phyloP scores from a whole-genome alignment of 1,140 invertebrate species.

The Asobara japonica region DNA sequence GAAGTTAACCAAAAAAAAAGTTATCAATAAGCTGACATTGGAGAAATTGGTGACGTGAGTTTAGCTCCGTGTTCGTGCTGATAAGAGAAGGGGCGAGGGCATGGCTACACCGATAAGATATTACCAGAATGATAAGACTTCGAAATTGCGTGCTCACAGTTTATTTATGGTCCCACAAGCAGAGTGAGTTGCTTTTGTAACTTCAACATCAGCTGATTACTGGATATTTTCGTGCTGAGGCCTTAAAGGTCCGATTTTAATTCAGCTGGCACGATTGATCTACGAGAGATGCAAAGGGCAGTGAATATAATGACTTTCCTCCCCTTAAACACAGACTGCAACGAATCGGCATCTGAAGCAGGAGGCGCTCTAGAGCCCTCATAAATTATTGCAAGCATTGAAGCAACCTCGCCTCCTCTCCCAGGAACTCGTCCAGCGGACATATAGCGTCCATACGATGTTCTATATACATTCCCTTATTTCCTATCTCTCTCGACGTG shows the following conservation, averaged over 20 bases:
- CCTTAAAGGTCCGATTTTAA: not conserved
- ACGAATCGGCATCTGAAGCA: slow-evolving; percentile 50
- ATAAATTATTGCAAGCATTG: slow-evolving; percentile 50
- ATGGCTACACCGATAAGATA: slow-evolving; percentile 7
- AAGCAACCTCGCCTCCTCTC: not conserved
- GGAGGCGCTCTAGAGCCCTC: slow-evolving; percentile 39
- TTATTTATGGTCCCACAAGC: not conserved
- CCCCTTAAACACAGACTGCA: not conserved
- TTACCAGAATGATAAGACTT: slow-evolving; percentile 18
- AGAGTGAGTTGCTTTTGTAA: not conserved
- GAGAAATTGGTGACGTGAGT: not conserved
- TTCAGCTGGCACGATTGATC: not conserved
- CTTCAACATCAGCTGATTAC: not conserved
- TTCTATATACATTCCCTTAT: not conserved
- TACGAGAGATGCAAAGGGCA: not conserved
- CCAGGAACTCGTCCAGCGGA: not conserved
- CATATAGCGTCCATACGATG: too few relatives aligned
- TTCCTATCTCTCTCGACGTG: slow-evolving; percentile 7
- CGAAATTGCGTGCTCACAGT: not conserved
- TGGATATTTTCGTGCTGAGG: not conserved
- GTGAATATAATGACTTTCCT: not conserved
- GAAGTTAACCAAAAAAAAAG: too few relatives aligned
- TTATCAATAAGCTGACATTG: too few relatives aligned
- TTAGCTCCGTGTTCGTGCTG: not conserved
- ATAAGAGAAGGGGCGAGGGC: not conserved